A percentile compares a stretch with the other conserved stretches of the same genome.
phyloP scores from a whole-genome alignment of 2,797 vertebrate genomes.

The Melanogrammus aeglefinus region DNA sequence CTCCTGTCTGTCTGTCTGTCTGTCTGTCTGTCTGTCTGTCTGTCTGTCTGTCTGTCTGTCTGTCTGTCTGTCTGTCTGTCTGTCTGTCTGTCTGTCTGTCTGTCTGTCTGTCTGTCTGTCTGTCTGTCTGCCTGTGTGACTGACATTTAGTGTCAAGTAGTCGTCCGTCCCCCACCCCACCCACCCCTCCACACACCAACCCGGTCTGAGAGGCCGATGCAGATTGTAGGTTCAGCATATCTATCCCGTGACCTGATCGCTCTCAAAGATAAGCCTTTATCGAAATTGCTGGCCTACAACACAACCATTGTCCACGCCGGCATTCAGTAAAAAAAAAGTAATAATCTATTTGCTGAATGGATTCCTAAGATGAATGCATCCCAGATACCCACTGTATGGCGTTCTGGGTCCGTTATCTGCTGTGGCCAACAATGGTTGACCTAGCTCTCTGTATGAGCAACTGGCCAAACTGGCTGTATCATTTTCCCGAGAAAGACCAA shows the following conservation, averaged over 20 bases:
- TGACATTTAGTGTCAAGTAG: slow-evolving; percentile 56
- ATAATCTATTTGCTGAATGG: slow-evolving; percentile 57
- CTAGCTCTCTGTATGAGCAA: slow-evolving; percentile 46
- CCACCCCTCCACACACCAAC: not conserved
- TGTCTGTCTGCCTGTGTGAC: slow-evolving; percentile 41
- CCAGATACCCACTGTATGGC: slow-evolving; percentile 35
- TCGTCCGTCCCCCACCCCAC: slow-evolving; percentile 15
- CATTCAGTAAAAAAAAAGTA: slow-evolving; percentile 26
- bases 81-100: not conserved
- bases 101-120: slow-evolving; percentile 18
- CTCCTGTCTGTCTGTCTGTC: not conserved
- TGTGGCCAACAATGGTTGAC: slow-evolving; percentile 40
- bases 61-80: slow-evolving; percentile 23
- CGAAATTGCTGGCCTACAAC: slow-evolving; percentile 68
- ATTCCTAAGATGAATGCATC: slow-evolving; percentile 44
- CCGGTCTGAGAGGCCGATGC: slow-evolving; percentile 36
- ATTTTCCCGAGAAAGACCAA: slow-evolving; percentile 15
- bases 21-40: not conserved
- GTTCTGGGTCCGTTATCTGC: slow-evolving; percentile 44
- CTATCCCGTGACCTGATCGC: slow-evolving; percentile 60
- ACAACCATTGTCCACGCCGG: slow-evolving; percentile 59
- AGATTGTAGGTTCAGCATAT: slow-evolving; percentile 59
- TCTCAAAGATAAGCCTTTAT: slow-evolving; percentile 59
- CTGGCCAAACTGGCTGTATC: slow-evolving; percentile 31
- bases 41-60: slow-evolving; percentile 38